phyloP scores from a whole-genome alignment of 1,140 invertebrate species.

The Parapsyche elsis region DNA sequence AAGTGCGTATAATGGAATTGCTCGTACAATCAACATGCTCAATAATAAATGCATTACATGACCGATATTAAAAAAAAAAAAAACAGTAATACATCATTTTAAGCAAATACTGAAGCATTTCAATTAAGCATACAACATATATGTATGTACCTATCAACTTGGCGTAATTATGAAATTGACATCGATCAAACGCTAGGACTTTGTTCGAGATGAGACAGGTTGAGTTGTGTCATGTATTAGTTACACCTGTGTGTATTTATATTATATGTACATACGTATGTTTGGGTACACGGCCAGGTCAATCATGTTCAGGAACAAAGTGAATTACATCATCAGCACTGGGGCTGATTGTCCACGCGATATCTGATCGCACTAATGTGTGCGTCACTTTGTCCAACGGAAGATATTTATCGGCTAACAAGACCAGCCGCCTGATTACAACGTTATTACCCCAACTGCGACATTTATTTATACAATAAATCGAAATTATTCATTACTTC shows the following conservation, averaged over 20 bases:
- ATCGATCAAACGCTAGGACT: not conserved
- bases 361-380: conserved; percentile 42
- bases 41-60: conserved; percentile 16
- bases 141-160: not conserved
- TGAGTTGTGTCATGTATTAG: not conserved
- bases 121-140: not conserved
- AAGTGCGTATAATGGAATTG: conserved; percentile 28
- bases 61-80: not conserved
- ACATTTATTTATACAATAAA: too few species aligned
- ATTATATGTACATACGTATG: not conserved
- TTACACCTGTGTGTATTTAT: not conserved
- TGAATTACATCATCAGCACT: conserved; percentile 23
- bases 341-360: conserved; percentile 16
- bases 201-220: not conserved
- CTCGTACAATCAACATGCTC: conserved; percentile 9
- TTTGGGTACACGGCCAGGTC: not conserved
- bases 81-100: not conserved
- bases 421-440: conserved; percentile 15
- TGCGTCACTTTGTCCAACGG: conserved; percentile 34
- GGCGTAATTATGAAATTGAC: not conserved
- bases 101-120: not conserved
- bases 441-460: not conserved
- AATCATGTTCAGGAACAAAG: conserved; percentile 26
- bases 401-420: conserved; percentile 36
- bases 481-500: too few species aligned